Conservation (phyloP, 2,113 vertebrate species). For the Pongo pygmaeus region DNA sequence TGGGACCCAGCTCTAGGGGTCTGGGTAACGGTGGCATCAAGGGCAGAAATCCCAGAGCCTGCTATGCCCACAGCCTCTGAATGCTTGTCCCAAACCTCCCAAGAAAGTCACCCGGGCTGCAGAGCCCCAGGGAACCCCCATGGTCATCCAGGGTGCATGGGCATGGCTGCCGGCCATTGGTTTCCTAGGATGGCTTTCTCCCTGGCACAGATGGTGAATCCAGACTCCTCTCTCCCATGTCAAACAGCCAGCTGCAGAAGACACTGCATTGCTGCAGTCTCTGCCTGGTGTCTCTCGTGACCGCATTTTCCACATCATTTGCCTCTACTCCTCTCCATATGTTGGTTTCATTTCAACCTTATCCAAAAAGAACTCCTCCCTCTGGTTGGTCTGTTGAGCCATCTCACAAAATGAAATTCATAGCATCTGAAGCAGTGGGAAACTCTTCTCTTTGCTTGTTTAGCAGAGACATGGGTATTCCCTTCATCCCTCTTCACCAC, state of each 20-base stretch:
- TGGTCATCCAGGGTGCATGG: not conserved
- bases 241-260: not conserved
- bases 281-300: constrained; percentile 45
- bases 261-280: not conserved
- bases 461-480: not conserved
- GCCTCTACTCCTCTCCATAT: not conserved
- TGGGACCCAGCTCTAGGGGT: not conserved
- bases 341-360: constrained; percentile 36
- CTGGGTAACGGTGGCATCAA: not conserved
- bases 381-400: not conserved
- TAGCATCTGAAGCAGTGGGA: constrained; percentile 1
- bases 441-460: not conserved
- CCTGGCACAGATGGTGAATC: constrained; percentile 66
- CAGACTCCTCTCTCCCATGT: constrained; percentile 34
- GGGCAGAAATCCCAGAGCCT: not conserved
- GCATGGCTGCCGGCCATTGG: constrained; percentile 60
- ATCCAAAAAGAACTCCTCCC: not conserved
- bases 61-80: not conserved
- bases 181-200: constrained; percentile 42
- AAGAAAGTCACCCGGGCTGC: constrained; percentile 41
- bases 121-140: not conserved
- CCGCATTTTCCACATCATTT: constrained; percentile 51
- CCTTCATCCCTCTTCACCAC: too few relatives aligned
- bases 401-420: constrained; percentile 13
- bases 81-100: not conserved